Conservation (phyloP, 2,888 invertebrate genomes). For the Phyllotreta striolata region DNA sequence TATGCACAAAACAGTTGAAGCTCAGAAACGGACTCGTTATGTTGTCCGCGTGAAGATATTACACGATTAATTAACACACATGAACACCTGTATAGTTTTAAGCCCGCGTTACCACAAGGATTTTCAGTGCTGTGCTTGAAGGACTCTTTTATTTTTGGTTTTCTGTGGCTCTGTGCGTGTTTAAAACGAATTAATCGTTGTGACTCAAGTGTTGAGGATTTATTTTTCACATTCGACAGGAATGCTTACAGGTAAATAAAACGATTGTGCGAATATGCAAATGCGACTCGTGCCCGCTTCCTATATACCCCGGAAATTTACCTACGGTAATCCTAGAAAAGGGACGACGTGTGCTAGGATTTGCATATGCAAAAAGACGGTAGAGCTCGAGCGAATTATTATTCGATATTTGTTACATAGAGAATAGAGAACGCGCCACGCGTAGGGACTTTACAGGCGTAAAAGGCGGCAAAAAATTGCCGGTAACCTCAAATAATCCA, state of each 20-base stretch:
- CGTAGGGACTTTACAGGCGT: too few species aligned
- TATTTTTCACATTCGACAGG: constrained; percentile 49
- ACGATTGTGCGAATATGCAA: constrained; percentile 15
- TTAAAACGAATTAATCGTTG: constrained; percentile 47
- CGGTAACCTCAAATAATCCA: too few species aligned
- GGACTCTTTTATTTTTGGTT: constrained; percentile 46
- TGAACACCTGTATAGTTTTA: constrained; percentile 45
- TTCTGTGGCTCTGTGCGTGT: constrained; percentile 51
- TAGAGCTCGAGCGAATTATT: neutral
- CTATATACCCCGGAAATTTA: constrained; percentile 21
- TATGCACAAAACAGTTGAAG: constrained; percentile 62
- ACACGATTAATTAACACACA: constrained; percentile 52
- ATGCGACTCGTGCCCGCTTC: constrained; percentile 19
- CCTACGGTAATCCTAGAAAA: constrained; percentile 4
- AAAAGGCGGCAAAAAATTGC: too few species aligned
- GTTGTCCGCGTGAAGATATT: constrained; percentile 60
- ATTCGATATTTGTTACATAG: constrained; percentile 4
- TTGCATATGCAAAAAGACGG: constrained; percentile 26
- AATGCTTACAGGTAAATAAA: constrained; percentile 57
- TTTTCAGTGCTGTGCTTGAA: constrained; percentile 51
- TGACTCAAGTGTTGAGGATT: constrained; percentile 56
- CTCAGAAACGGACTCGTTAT: constrained; percentile 60
- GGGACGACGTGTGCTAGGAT: constrained; percentile 21
- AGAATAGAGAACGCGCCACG: neutral
- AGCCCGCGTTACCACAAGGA: constrained; percentile 44